These are phyloP conservation scores for Aradus depressus DNA, from an alignment of 2,888 invertebrate species.

Conservation along the genomic window DNA sequence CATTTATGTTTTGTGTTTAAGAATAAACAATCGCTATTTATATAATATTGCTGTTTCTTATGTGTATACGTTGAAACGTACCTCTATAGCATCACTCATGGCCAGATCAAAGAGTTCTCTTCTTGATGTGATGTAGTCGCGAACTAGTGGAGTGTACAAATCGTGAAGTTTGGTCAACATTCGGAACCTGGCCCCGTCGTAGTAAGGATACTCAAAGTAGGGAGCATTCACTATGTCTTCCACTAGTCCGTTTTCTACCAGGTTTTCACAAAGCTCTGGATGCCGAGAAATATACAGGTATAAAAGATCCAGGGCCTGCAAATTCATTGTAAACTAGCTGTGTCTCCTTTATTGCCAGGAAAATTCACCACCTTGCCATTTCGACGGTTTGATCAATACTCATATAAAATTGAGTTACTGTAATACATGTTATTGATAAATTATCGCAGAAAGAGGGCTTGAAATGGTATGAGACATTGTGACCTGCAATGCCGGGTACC, in stretches of 20 bases:
- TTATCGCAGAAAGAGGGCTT: too few species aligned
- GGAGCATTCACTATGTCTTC: background rate
- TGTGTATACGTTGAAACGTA: background rate
- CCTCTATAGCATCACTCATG: background rate
- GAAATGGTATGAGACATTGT: too few species aligned
- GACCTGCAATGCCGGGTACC: too few species aligned
- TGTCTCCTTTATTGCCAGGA: too few species aligned
- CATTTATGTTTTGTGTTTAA: too few species aligned
- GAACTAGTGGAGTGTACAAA: background rate
- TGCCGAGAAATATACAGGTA: background rate
- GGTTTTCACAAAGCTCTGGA: background rate
- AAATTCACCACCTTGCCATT: too few species aligned
- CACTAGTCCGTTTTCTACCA: background rate
- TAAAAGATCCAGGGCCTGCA: background rate
- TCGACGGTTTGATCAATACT: too few species aligned
- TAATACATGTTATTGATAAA: too few species aligned
- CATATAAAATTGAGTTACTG: too few species aligned
- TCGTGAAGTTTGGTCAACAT: slow-evolving; percentile 1
- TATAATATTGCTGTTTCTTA: background rate
- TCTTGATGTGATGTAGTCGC: background rate
- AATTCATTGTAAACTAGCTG: too few species aligned
- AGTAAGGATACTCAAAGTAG: background rate
- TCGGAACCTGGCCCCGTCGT: slow-evolving; percentile 6
- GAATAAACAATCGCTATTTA: too few species aligned
- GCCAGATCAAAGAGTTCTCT: background rate